Conservation (phyloP, 2,797 vertebrate genomes). For the Gymnothorax javanicus region DNA sequence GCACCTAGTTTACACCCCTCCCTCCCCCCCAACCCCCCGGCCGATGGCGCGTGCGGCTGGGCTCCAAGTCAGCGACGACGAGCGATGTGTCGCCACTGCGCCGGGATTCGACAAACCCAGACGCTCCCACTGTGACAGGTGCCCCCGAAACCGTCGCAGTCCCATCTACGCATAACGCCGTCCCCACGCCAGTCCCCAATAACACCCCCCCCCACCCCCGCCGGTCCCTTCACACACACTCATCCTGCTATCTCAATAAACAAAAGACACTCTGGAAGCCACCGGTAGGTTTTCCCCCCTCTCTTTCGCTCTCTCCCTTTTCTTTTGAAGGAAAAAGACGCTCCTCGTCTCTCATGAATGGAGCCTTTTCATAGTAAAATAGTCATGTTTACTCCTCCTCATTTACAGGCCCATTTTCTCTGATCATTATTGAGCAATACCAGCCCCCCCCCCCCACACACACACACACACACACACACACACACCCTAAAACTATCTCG, state of each 20-base stretch:
- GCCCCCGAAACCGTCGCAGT: neutral
- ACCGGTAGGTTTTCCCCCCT: slow-evolving; percentile 56
- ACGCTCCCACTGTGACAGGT: neutral
- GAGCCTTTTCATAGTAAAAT: slow-evolving; percentile 74
- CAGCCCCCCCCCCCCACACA: slow-evolving; percentile 56
- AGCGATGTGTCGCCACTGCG: neutral
- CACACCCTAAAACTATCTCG: slow-evolving; percentile 50
- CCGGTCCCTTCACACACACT: slow-evolving; percentile 17
- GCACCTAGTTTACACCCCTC: slow-evolving; percentile 67
- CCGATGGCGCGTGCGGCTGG: slow-evolving; percentile 27
- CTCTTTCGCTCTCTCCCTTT: neutral
- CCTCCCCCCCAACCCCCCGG: slow-evolving; percentile 58
- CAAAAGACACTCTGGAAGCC: slow-evolving; percentile 74
- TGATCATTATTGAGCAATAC: slow-evolving; percentile 81
- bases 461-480: slow-evolving; percentile 52
- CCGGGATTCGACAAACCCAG: slow-evolving; percentile 1
- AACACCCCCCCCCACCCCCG: neutral
- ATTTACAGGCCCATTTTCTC: slow-evolving; percentile 81
- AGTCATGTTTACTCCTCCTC: slow-evolving; percentile 79
- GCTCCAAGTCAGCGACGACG: neutral
- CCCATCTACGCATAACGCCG: neutral
- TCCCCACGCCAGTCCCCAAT: neutral
- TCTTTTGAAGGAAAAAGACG: slow-evolving; percentile 66
- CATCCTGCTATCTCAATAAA: slow-evolving; percentile 56
- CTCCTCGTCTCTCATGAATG: slow-evolving; percentile 73